Evolutionary conservation across 1,140 invertebrate species (phyloP).

Genomic region (Leguminivora glycinivorella): DNA sequence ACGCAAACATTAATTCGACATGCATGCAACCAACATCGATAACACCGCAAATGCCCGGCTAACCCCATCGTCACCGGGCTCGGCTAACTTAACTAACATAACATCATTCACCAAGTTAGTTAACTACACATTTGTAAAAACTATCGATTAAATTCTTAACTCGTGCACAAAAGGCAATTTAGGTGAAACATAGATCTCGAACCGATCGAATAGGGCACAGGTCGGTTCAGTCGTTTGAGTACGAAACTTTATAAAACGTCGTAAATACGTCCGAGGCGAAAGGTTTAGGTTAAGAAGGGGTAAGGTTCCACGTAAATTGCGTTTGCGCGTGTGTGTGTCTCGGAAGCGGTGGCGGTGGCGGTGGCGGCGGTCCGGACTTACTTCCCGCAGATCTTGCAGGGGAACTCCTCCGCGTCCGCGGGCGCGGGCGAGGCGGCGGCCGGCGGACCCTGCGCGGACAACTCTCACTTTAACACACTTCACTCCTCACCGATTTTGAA

Average conservation of each 20-base stretch:
- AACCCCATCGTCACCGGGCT: background rate
- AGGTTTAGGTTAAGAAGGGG: background rate
- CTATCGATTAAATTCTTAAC: constrained; percentile 38
- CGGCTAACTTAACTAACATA: constrained; percentile 35
- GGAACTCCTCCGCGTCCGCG: constrained; percentile 83
- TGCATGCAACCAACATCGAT: constrained; percentile 61
- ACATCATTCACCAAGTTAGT: constrained; percentile 39
- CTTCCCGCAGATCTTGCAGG: constrained; percentile 99
- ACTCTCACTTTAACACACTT: constrained; percentile 44
- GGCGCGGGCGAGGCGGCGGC: constrained; percentile 58
- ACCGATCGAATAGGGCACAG: constrained; percentile 27
- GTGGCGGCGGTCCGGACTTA: constrained; percentile 90
- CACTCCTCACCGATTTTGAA: constrained; percentile 67
- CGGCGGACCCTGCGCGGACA: constrained; percentile 43
- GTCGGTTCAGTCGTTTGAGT: constrained; percentile 26
- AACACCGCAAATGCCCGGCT: constrained; percentile 35
- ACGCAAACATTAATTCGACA: constrained; percentile 54
- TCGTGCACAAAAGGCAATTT: constrained; percentile 56
- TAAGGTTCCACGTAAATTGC: constrained; percentile 50
- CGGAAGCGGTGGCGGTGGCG: constrained; percentile 48
- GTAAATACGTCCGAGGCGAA: constrained; percentile 24
- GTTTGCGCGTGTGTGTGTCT: constrained; percentile 48
- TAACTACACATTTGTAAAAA: constrained; percentile 42
- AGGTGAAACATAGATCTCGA: constrained; percentile 38
- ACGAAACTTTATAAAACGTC: constrained; percentile 28